A percentile compares a stretch with the other conserved stretches of the same genome.
Conservation (phyloP, 37 sponge, comb jelly and placozoan genomes). For the Chondrilla cf. caribensis region DNA sequence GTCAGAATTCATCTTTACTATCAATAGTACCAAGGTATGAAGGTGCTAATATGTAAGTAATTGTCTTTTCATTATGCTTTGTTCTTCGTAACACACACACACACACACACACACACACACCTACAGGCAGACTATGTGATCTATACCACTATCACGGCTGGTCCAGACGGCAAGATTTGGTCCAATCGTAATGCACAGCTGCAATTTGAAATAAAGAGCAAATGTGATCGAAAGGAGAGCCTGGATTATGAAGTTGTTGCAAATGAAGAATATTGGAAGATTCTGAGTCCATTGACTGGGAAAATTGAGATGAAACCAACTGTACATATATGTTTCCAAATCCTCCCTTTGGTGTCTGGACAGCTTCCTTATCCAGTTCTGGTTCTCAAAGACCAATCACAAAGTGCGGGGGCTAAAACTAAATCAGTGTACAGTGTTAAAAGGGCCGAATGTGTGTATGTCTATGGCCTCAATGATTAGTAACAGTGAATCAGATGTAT, state of each 20-base stretch:
- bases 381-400: background rate
- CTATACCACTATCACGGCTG: too few species aligned
- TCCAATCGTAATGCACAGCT: background rate
- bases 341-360: background rate
- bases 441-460: constrained; percentile 13
- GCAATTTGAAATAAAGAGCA: background rate
- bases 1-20: too few species aligned
- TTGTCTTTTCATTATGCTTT: too few species aligned
- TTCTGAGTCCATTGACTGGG: background rate
- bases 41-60: too few species aligned
- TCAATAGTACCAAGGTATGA: too few species aligned
- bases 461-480: background rate
- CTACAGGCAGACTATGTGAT: too few species aligned
- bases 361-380: background rate
- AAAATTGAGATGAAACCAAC: background rate
- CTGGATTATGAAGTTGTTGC: background rate
- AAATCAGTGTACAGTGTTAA: constrained; percentile 1
- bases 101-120: too few species aligned
- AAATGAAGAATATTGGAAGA: background rate
- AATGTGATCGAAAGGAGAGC: background rate
- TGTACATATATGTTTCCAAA: background rate
- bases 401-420: background rate
- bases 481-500: too few species aligned
- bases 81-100: too few species aligned
- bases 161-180: background rate